Evolutionary conservation across 2,888 invertebrate genomes (phyloP).

Genomic region (Helicoverpa assulta): DNA sequence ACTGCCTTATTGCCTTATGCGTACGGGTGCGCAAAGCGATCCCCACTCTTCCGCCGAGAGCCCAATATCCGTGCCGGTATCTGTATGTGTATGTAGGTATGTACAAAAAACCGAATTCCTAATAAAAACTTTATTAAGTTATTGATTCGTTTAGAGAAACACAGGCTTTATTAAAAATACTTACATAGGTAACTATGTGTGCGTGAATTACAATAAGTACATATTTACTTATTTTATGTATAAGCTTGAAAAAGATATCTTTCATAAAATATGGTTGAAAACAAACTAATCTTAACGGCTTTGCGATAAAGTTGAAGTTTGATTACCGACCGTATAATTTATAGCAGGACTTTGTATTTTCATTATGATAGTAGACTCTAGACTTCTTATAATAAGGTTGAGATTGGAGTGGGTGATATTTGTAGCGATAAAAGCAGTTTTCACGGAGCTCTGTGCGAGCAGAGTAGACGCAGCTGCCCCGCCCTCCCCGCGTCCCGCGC

Average conservation of each 20-base stretch:
- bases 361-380: constrained; percentile 42
- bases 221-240: constrained; percentile 13
- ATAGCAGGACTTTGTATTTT: constrained; percentile 31
- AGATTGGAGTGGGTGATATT: constrained; percentile 60
- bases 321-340: constrained; percentile 41
- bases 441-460: constrained; percentile 81
- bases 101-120: too few relatives aligned
- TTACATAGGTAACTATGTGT: background rate
- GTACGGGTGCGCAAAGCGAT: too few relatives aligned
- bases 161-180: background rate
- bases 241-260: constrained; percentile 20
- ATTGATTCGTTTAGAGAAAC: too few relatives aligned
- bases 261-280: constrained; percentile 16
- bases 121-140: too few relatives aligned
- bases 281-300: constrained; percentile 28
- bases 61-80: too few relatives aligned
- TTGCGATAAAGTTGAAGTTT: constrained; percentile 49
- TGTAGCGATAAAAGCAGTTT: constrained; percentile 83
- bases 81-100: too few relatives aligned
- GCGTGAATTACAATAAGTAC: constrained; percentile 1
- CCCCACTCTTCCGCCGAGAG: too few relatives aligned
- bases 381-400: fast-evolving
- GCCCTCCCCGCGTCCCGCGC: constrained; percentile 68
- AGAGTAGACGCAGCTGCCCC: constrained; percentile 88
- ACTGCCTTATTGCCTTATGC: too few relatives aligned